Percentiles rank a stretch among this genome's conserved stretches.
These are phyloP conservation scores for Drosophila mauritiana DNA, from an alignment of 1,140 invertebrate species.

Conservation along the genomic window DNA sequence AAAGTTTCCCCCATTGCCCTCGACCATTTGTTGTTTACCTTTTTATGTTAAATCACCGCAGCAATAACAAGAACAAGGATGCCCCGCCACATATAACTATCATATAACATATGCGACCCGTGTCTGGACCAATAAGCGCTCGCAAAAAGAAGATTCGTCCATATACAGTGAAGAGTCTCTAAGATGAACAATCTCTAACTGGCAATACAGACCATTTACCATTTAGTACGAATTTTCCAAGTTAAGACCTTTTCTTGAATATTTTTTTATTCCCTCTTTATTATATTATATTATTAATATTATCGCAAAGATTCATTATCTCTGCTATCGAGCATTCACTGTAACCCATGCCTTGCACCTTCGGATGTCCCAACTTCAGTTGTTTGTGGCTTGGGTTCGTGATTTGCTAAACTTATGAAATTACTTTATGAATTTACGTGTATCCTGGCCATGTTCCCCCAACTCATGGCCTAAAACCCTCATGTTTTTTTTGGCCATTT, in stretches of 20 bases:
- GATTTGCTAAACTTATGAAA: conserved; percentile 83
- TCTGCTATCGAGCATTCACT: not conserved
- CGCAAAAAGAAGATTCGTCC: conserved; percentile 53
- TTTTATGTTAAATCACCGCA: conserved; percentile 82
- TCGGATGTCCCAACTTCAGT: conserved; percentile 19
- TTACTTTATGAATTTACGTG: conserved; percentile 82
- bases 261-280: too few relatives aligned
- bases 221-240: too few relatives aligned
- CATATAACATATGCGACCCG: conserved; percentile 68
- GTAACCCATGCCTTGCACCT: conserved; percentile 8
- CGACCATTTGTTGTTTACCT: conserved; percentile 59
- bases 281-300: too few relatives aligned
- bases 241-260: not conserved
- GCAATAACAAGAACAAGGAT: conserved; percentile 47
- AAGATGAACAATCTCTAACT: not conserved
- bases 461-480: conserved; percentile 17
- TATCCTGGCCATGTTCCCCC: conserved; percentile 37
- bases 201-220: too few relatives aligned
- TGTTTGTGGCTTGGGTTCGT: conserved; percentile 79
- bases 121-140: conserved; percentile 79
- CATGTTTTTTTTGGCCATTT: conserved; percentile 60
- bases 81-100: conserved; percentile 15
- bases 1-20: conserved; percentile 61
- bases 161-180: not conserved
- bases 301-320: too few relatives aligned